Evolutionary conservation across 2,113 vertebrate genomes (phyloP), one percentile per base, ranked within the genome.

Genomic region (Mastomys coucha): DNA sequence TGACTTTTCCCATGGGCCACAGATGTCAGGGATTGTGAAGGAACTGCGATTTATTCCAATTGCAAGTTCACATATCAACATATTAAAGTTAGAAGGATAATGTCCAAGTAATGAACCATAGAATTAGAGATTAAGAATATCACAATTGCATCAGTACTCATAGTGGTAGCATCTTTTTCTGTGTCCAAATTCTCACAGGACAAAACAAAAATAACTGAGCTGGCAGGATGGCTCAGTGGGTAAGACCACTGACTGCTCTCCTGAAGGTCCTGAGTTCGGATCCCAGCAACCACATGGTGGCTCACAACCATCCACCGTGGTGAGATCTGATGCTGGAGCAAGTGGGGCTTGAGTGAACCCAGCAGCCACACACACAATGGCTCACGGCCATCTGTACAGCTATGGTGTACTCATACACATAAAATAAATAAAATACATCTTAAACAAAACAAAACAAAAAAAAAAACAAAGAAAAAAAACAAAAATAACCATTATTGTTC

Each of bases 1-100:
- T 22, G 2, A 84, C 82, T 31, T 42, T 42, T 91, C 88, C 7
- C 17, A 19, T 49, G 73, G 76, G 42, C 36, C 78, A 36, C 36
- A 84, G 28, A 39, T 93, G n/a, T 72, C 76, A 80, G n/a, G 26
- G 91, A 85, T 24, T 90, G 16, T 82, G 67, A 82, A 92, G 60
- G 16, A 77, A 58, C 53, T 90, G 51, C 63, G n/a, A 77, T 92
- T 77, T 39, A 72, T 56, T 11, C 36, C 36, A 56, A 17, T 77
- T 88, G 31, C 42, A 72, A 94, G 7, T 1, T 76, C 26, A 65
- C 17, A 60, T 90, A 26, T 56, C 78, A 88, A 10, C 56, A 56
- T 89, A n/a, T 17, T 13, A 75, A 5, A 19, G 24, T 76, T 81
- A 51, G 90, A 80, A 92, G 45, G 78, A 76, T 65, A 58, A 33